Evolutionary conservation across 2,113 vertebrate species (phyloP), one percentile per base, ranked within the genome.

Genomic region (Chrysochloris asiatica): DNA sequence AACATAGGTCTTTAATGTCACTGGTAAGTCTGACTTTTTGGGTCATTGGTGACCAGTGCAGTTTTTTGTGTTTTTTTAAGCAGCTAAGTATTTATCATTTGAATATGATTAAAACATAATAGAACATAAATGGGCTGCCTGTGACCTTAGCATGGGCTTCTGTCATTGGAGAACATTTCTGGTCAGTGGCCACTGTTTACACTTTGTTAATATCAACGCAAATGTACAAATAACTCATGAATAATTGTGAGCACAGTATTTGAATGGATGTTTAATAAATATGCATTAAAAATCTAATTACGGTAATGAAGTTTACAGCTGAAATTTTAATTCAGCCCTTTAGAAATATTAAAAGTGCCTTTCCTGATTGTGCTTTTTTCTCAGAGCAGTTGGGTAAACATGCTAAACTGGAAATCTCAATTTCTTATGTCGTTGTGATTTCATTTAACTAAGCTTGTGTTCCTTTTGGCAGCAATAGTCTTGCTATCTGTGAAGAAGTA

Each of bases 251-350:
- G 90, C 13, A 71, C 50, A 78, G 81, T 48, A 91, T 96, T 96
- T 96, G 95, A 93, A 83, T 97, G 84, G 75, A 86, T 90, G 73
- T 92, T 97, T 97, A 93, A 91, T 96, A 95, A 97, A 95, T 97
- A 96, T 96, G 95, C 92, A 96, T 97, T 96, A 93, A 97, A 96
- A 97, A 97, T 96, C 94, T 22, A 75, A 96, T 73, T 89, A 82
- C 83, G 92, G 79, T 91, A 96, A 96, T 94, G 95, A 89, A 92
- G 95, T 95, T 90, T 97, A 94, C 82, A 95, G 96, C 92, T 91
- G 78, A 93, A 95, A 96, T 96, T 91, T 96, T 91, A 96, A 95
- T 96, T 95, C 90, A 96, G 0, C 82, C 93, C 92, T 94, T 84
- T 96, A 92, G 71, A 96, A 93, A 90, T 96, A 88, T 86, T 96